Conservation (phyloP, 2,888 invertebrate species). For the Macrosoma leucophasiata region DNA sequence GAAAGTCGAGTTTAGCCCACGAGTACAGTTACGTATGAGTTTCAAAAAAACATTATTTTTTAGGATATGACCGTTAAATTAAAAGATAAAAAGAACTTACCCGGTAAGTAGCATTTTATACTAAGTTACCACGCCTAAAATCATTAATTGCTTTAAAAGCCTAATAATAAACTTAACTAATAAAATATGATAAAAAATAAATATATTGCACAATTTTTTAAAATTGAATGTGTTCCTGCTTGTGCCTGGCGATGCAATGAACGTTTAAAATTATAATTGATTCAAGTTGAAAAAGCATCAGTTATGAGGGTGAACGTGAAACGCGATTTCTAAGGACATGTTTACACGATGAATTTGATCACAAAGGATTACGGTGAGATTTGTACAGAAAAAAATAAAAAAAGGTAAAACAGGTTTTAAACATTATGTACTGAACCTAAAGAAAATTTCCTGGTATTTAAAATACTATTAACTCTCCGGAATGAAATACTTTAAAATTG, state of each 20-base stretch:
- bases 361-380: too few relatives aligned
- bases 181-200: conserved; percentile 19
- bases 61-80: conserved; percentile 7
- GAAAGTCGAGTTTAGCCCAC: too few relatives aligned
- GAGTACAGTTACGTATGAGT: background rate
- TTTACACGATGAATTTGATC: conserved; percentile 4
- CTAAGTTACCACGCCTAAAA: conserved; percentile 30
- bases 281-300: conserved; percentile 11
- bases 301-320: conserved; percentile 23
- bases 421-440: too few relatives aligned
- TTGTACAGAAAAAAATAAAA: too few relatives aligned
- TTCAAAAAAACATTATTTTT: background rate
- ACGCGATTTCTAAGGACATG: conserved; percentile 11
- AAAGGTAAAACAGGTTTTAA: too few relatives aligned
- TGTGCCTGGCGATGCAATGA: conserved; percentile 55
- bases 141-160: conserved; percentile 36
- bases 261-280: conserved; percentile 32
- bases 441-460: too few relatives aligned
- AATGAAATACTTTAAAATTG: too few relatives aligned
- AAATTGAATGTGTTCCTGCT: conserved; percentile 40
- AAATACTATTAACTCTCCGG: too few relatives aligned
- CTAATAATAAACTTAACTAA: conserved; percentile 21
- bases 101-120: conserved; percentile 52
- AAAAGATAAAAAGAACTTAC: conserved; percentile 36
- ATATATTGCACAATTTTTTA: conserved; percentile 23